Evolutionary conservation across 2,888 invertebrate species (phyloP).

Genomic region (Lycophotia porphyrea): DNA sequence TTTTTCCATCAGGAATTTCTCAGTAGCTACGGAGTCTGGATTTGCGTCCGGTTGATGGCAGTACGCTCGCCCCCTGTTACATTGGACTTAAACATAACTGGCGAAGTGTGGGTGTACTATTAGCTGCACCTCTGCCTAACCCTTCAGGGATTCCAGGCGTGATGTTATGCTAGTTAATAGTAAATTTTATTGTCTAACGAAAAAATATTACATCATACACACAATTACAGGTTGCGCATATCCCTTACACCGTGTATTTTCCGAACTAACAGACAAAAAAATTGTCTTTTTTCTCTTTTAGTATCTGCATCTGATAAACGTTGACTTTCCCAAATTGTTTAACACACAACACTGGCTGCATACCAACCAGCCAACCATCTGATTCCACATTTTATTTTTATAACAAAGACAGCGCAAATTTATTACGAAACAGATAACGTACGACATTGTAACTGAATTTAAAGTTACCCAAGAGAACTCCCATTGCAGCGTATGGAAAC

Average conservation of each 20-base stretch:
- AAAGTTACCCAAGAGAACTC: constrained; percentile 65
- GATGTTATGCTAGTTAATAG: too few relatives aligned
- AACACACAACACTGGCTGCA: constrained; percentile 33
- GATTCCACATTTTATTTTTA: constrained; percentile 46
- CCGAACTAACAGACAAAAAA: background rate
- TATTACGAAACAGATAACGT: constrained; percentile 63
- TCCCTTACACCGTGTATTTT: background rate
- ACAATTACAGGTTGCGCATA: too few relatives aligned
- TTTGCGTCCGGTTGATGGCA: too few relatives aligned
- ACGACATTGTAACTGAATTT: constrained; percentile 69
- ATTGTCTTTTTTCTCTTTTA: background rate
- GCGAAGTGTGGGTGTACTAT: too few relatives aligned
- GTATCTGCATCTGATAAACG: constrained; percentile 23
- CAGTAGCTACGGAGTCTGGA: too few relatives aligned
- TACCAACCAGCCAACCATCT: constrained; percentile 31
- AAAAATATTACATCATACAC: too few relatives aligned
- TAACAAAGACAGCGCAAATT: constrained; percentile 40
- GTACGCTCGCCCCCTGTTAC: too few relatives aligned
- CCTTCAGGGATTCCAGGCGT: too few relatives aligned
- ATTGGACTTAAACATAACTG: too few relatives aligned
- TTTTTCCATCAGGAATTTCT: too few relatives aligned
- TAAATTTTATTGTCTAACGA: too few relatives aligned
- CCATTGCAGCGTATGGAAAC: constrained; percentile 35
- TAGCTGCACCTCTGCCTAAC: too few relatives aligned
- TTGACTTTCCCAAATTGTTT: constrained; percentile 31